These are phyloP conservation scores for Galendromus occidentalis DNA, from an alignment of 1,140 invertebrate species.

Conservation along the genomic window DNA sequence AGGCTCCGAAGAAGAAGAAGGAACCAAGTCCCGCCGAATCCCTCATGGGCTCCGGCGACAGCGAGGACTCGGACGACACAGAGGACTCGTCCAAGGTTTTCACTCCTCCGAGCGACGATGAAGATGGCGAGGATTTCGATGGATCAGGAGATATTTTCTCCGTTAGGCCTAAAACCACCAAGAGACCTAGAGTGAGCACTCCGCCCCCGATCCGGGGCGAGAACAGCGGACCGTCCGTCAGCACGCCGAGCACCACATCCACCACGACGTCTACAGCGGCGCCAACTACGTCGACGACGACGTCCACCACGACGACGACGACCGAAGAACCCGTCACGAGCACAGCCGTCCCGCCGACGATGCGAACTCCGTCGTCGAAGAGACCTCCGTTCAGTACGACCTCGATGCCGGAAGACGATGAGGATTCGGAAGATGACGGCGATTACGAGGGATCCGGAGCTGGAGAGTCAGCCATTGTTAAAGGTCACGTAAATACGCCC, in stretches of 20 bases:
- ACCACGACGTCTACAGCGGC: background rate
- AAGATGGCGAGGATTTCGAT: background rate
- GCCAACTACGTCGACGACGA: background rate
- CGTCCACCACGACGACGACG: background rate
- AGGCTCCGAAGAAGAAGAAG: background rate
- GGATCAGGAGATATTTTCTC: background rate
- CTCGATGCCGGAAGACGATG: constrained; percentile 6
- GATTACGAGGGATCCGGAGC: background rate
- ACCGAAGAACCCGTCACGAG: background rate
- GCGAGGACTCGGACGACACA: background rate
- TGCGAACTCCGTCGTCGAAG: background rate
- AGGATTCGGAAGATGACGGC: background rate
- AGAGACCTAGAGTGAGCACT: too few species aligned
- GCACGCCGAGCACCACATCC: background rate
- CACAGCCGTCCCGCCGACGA: background rate
- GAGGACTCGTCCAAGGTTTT: background rate
- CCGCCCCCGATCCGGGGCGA: background rate
- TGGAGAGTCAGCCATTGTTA: background rate
- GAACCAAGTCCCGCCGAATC: background rate
- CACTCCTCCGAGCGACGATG: background rate
- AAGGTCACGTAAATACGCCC: background rate
- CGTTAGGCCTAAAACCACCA: background rate
- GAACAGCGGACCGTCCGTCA: background rate
- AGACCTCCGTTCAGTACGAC: background rate
- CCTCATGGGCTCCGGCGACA: constrained; percentile 6